These are phyloP conservation scores for Mastigias papua DNA, from an alignment of 30 jellyfish, hydroid and myxozoan genomes.

Conservation along the genomic window DNA sequence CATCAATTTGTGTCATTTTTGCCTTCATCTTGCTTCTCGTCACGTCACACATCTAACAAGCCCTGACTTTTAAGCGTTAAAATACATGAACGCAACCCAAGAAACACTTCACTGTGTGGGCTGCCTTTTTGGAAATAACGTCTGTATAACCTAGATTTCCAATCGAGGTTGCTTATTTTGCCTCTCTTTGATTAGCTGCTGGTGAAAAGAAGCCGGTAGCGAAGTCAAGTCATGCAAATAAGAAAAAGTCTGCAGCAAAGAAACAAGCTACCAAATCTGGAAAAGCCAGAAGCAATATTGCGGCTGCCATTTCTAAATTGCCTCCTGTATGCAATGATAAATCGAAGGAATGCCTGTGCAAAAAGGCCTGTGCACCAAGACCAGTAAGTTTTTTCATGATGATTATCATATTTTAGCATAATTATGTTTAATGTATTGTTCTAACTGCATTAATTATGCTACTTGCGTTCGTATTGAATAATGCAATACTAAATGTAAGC, in stretches of 20 bases:
- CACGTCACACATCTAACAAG: too few relatives aligned
- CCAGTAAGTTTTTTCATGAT: slow-evolving; percentile 41
- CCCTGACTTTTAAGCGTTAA: too few relatives aligned
- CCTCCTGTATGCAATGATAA: slow-evolving; percentile 68
- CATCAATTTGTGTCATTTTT: too few relatives aligned
- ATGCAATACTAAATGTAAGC: too few relatives aligned
- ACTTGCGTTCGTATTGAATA: too few relatives aligned
- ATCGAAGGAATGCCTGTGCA: slow-evolving; percentile 73
- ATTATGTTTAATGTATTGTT: background rate
- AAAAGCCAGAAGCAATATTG: slow-evolving; percentile 66
- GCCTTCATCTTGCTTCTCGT: too few relatives aligned
- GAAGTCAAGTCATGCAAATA: slow-evolving; percentile 30
- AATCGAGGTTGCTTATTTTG: too few relatives aligned
- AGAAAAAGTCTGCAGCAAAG: slow-evolving; percentile 9
- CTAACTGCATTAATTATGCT: too few relatives aligned
- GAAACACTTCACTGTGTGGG: too few relatives aligned
- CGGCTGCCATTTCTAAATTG: slow-evolving; percentile 64
- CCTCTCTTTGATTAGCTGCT: slow-evolving; percentile 55
- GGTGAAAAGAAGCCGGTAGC: slow-evolving; percentile 7
- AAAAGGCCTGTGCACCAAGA: slow-evolving; percentile 77
- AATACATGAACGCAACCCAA: too few relatives aligned
- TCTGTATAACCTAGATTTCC: too few relatives aligned
- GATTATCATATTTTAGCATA: background rate
- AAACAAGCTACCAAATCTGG: slow-evolving; percentile 32
- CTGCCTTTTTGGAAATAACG: too few relatives aligned